A percentile compares a stretch with the other conserved stretches of the same genome.
phyloP scores from a whole-genome alignment of 2,113 vertebrate genomes.

The Sapajus apella region DNA sequence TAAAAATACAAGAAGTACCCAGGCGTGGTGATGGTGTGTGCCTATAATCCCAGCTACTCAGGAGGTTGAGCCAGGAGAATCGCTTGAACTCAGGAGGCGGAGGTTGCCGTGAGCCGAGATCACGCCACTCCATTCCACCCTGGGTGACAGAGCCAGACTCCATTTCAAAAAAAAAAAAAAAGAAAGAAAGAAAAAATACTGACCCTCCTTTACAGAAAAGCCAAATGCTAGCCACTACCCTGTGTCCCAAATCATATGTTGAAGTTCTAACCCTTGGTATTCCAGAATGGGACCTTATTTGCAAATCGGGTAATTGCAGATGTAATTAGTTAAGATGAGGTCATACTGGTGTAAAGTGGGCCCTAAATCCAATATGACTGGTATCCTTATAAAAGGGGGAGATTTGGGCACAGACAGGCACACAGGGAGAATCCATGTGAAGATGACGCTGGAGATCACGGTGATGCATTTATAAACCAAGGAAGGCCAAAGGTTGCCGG shows the following conservation, averaged over 20 bases:
- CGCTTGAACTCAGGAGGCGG: too few relatives aligned
- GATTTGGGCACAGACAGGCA: not conserved
- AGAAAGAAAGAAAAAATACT: too few relatives aligned
- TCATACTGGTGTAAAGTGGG: not conserved
- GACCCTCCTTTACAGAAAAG: not conserved
- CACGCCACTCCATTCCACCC: too few relatives aligned
- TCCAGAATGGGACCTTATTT: not conserved
- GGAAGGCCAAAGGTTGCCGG: not conserved
- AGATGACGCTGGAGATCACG: not conserved
- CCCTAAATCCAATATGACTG: not conserved
- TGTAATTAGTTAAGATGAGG: not conserved
- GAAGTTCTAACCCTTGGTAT: not conserved
- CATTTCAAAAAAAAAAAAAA: too few relatives aligned
- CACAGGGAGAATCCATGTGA: accelerated
- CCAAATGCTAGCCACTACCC: not conserved
- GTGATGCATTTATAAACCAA: not conserved
- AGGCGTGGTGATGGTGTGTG: too few relatives aligned
- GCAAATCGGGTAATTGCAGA: not conserved
- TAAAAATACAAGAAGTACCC: too few relatives aligned
- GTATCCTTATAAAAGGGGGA: not conserved
- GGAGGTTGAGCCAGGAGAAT: too few relatives aligned
- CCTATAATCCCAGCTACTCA: too few relatives aligned
- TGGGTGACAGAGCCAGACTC: too few relatives aligned
- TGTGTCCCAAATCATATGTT: not conserved
- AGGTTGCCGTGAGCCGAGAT: too few relatives aligned